Percentiles rank a stretch among this genome's conserved stretches.
These are phyloP conservation scores for Pherbina coryleti DNA, from an alignment of 2,888 invertebrate species.

Conservation along the genomic window DNA sequence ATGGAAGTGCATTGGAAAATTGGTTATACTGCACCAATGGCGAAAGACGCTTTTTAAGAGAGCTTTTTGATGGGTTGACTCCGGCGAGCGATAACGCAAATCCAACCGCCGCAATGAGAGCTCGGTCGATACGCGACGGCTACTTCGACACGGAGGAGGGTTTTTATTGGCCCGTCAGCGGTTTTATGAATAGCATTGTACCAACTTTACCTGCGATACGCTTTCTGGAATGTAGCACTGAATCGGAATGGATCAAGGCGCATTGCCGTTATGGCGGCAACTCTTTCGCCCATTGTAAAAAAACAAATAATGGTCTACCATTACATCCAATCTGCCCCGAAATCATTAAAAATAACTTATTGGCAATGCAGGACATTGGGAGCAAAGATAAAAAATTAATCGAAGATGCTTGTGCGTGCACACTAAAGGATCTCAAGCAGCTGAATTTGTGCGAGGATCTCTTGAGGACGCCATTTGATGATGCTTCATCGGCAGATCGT, in stretches of 20 bases:
- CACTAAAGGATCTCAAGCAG: no score
- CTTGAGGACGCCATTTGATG: no score
- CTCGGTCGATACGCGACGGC: conserved; percentile 74
- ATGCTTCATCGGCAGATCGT: neutral
- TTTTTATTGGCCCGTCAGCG: conserved; percentile 74
- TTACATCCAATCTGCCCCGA: neutral
- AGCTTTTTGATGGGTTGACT: conserved; percentile 71
- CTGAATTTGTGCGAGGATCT: no score
- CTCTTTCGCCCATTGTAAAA: neutral
- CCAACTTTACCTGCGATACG: conserved; percentile 47
- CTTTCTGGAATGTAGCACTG: conserved; percentile 53
- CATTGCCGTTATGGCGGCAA: conserved; percentile 53
- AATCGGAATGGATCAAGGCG: conserved; percentile 53
- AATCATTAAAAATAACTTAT: neutral
- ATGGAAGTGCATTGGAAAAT: conserved; percentile 56
- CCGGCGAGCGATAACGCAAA: conserved; percentile 73
- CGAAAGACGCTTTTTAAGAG: conserved; percentile 74
- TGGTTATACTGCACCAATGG: conserved; percentile 79
- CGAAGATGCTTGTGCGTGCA: neutral
- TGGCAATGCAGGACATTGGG: neutral
- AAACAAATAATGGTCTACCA: neutral
- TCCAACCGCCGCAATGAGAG: conserved; percentile 74
- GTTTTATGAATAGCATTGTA: conserved; percentile 50
- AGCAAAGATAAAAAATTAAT: neutral
- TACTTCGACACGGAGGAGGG: conserved; percentile 82